Evolutionary conservation across 1,140 invertebrate genomes (phyloP).

Genomic region (Subanguina moxae): DNA sequence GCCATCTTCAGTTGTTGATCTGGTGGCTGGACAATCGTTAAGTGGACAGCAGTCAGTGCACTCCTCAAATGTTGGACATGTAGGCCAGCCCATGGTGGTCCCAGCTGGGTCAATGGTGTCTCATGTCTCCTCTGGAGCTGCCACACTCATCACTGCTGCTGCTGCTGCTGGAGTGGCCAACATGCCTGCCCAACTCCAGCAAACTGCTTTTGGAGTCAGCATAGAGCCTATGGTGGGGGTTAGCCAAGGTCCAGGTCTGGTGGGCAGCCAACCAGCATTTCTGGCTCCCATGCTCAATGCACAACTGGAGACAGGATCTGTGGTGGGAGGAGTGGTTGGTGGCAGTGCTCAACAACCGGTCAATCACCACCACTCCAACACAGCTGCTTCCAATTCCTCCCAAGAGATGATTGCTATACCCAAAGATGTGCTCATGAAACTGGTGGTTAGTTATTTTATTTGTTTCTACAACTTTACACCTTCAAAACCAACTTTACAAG

Average conservation of each 20-base stretch:
- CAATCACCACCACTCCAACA: not conserved
- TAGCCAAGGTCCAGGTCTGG: not conserved
- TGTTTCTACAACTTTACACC: not conserved
- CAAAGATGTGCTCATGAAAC: conserved; percentile 5
- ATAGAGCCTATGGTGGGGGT: not conserved
- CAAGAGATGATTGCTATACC: not conserved
- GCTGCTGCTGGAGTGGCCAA: conserved; percentile 10
- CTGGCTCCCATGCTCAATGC: not conserved
- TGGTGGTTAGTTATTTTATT: not conserved
- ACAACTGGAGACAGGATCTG: not conserved
- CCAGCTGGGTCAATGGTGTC: too few species aligned
- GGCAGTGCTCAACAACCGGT: not conserved
- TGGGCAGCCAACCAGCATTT: not conserved
- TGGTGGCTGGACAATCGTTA: not conserved
- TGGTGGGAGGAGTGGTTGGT: too few species aligned
- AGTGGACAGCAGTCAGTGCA: too few species aligned
- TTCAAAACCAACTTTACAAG: conserved; percentile 37
- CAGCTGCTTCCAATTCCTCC: conserved; percentile 4
- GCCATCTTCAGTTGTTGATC: conserved; percentile 6
- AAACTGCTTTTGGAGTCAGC: not conserved
- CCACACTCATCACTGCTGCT: not conserved
- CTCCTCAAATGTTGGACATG: too few species aligned
- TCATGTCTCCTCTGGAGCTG: too few species aligned
- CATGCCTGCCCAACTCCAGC: too few species aligned
- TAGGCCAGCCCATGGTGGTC: too few species aligned